These are phyloP conservation scores for Cephalopachus bancanus DNA, from an alignment of 2,797 vertebrate genomes.

Conservation along the genomic window DNA sequence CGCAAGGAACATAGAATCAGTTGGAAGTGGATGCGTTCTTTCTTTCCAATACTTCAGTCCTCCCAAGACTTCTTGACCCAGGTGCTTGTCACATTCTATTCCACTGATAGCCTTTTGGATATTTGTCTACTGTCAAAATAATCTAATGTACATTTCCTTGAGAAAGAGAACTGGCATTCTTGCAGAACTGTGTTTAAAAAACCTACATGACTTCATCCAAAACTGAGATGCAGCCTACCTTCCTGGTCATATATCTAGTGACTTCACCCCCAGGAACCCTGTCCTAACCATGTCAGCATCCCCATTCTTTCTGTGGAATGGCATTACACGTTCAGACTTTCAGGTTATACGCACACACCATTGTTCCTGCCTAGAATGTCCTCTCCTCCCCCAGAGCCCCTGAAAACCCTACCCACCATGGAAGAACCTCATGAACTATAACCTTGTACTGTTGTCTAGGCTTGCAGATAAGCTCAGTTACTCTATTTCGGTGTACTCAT, in stretches of 20 bases:
- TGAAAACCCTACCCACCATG: not conserved
- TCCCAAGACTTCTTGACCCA: not conserved
- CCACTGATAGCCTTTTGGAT: conserved; percentile 8
- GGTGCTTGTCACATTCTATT: not conserved
- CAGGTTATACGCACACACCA: not conserved
- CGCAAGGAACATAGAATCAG: not conserved
- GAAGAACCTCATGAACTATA: not conserved
- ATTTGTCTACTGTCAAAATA: not conserved
- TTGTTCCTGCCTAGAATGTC: not conserved
- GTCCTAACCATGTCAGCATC: accelerated
- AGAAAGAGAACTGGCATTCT: not conserved
- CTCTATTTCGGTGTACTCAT: not conserved
- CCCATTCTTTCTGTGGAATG: accelerated
- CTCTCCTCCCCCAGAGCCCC: not conserved
- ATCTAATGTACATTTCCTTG: not conserved
- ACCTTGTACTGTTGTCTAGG: not conserved
- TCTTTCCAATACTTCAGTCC: not conserved
- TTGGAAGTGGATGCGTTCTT: not conserved
- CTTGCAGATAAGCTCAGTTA: not conserved
- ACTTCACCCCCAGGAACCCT: not conserved
- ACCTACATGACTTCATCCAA: too few relatives aligned
- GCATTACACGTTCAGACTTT: not conserved
- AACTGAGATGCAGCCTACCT: not conserved
- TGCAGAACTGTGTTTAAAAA: not conserved
- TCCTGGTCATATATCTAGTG: not conserved